Evolutionary conservation across 2,797 vertebrate species (phyloP).

Genomic region (Sus cebifrons): DNA sequence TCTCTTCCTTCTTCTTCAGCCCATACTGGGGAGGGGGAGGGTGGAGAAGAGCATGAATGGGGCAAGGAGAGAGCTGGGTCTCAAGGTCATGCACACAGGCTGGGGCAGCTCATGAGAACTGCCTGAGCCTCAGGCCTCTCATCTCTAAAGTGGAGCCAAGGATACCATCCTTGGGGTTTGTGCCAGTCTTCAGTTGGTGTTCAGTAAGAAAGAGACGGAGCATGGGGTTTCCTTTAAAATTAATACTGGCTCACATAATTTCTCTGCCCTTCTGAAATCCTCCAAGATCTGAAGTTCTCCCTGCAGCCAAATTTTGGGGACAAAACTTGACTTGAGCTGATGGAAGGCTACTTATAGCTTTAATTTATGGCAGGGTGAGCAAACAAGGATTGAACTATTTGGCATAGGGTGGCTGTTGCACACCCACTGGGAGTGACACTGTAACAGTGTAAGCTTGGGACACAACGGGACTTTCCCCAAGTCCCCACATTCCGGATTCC

Average conservation of each 20-base stretch:
- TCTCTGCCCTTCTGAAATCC: conserved; percentile 8
- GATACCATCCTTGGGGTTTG: neutral
- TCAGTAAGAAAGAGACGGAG: accelerated
- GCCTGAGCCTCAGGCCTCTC: neutral
- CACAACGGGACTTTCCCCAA: neutral
- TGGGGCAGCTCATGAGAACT: neutral
- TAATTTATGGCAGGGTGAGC: neutral
- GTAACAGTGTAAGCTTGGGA: neutral
- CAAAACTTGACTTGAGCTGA: neutral
- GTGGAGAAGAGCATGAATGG: neutral
- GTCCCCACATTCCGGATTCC: neutral
- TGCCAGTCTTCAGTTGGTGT: neutral
- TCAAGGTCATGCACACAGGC: neutral
- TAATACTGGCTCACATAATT: neutral
- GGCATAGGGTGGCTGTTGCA: accelerated
- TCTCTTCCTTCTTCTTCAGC: conserved; percentile 99
- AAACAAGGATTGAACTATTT: neutral
- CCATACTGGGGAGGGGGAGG: conserved; percentile 92
- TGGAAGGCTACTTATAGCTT: neutral
- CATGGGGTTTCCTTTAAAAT: neutral
- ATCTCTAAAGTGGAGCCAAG: neutral
- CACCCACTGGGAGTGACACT: accelerated
- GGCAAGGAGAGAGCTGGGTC: neutral
- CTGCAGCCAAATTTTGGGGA: neutral
- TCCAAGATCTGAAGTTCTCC: neutral